These are phyloP conservation scores for Frankliniella intonsa DNA, from an alignment of 2,888 invertebrate species.

Conservation along the genomic window DNA sequence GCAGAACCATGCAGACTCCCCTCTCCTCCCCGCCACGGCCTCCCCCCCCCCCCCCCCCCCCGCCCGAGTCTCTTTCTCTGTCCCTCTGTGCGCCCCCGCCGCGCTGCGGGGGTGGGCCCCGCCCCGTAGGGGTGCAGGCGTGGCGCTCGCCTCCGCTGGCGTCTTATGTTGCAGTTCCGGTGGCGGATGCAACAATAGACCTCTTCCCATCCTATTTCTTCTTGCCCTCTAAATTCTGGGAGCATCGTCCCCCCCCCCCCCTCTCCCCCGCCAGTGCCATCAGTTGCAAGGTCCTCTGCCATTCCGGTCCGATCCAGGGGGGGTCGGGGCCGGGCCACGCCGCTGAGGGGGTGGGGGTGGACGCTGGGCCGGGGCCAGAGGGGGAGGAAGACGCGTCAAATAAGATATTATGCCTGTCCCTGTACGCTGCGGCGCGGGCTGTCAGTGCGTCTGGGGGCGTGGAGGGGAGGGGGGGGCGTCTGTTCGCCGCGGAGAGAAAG, in stretches of 20 bases:
- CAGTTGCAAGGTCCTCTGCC: no score
- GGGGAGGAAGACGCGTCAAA: not conserved
- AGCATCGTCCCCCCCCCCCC: not conserved
- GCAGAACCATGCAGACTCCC: not conserved
- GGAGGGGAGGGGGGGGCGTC: no score
- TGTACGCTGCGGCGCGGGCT: no score
- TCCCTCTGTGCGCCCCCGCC: not conserved
- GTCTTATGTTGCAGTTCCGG: not conserved
- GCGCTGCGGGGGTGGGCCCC: not conserved
- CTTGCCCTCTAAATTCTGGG: not conserved
- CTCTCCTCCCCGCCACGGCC: not conserved
- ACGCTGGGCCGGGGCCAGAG: no score
- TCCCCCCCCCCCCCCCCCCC: not conserved
- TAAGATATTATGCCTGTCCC: no score
- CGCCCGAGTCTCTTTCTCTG: not conserved
- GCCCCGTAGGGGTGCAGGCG: not conserved
- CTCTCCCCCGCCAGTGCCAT: not conserved
- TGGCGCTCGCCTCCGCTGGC: not conserved
- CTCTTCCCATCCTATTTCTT: not conserved
- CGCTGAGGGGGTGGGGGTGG: not conserved
- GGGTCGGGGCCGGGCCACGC: not conserved
- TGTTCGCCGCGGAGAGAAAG: no score
- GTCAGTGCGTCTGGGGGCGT: no score
- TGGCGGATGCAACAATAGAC: slow-evolving; percentile 3
- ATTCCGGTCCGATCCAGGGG: no score